Conservation (phyloP, 2,888 invertebrate genomes). For the Phorcus lineatus region DNA sequence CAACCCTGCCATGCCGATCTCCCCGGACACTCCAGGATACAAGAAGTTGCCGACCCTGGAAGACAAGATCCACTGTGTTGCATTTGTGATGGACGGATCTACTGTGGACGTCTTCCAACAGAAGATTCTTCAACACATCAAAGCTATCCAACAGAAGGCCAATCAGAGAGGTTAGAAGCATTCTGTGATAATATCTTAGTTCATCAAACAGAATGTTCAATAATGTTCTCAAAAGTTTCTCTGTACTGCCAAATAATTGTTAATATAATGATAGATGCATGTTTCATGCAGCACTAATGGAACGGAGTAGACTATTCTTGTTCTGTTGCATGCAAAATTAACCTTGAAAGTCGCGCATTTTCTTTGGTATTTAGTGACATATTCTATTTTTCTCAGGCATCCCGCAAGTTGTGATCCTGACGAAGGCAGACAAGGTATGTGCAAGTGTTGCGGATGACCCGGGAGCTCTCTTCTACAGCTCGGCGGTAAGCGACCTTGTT, state of each 20-base stretch:
- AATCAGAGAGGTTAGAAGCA: conserved; percentile 25
- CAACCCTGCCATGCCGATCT: conserved; percentile 39
- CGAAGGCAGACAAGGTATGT: conserved; percentile 46
- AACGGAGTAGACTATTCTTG: no score
- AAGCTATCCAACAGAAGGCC: conserved; percentile 22
- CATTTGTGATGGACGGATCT: conserved; percentile 27
- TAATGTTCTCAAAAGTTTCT: no score
- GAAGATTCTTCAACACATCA: conserved; percentile 23
- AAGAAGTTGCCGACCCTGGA: conserved; percentile 22
- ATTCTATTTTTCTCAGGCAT: not conserved
- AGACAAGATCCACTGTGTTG: conserved; percentile 32
- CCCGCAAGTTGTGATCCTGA: conserved; percentile 41
- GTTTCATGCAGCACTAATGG: no score
- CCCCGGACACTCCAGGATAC: conserved; percentile 42
- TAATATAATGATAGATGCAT: no score
- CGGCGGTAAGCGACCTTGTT: conserved; percentile 29
- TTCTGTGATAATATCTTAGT: not conserved
- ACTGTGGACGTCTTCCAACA: conserved; percentile 24
- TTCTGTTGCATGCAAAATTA: no score
- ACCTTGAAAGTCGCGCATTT: no score
- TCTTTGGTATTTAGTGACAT: no score
- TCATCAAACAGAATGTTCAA: no score
- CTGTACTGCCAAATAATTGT: no score
- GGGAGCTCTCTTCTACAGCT: conserved; percentile 29
- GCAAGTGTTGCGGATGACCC: conserved; percentile 36